Percentiles rank a stretch among this genome's conserved stretches.
Conservation (phyloP, 2,797 vertebrate species). For the Sparus aurata region DNA sequence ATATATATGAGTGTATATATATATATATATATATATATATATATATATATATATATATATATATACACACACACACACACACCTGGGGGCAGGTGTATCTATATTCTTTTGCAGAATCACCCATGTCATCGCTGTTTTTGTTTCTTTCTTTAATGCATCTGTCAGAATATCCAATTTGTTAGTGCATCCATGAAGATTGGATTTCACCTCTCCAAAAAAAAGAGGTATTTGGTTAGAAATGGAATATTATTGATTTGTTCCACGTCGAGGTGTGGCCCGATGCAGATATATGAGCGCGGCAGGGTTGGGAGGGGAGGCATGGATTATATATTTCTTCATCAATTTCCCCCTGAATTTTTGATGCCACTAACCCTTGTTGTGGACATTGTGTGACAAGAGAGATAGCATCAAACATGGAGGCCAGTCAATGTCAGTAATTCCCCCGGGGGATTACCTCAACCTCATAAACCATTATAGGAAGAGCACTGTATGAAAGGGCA, state of each 20-base stretch:
- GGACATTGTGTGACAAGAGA: constrained; percentile 62
- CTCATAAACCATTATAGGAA: constrained; percentile 41
- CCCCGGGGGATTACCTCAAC: constrained; percentile 45
- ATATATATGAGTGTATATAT: not conserved
- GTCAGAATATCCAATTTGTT: constrained; percentile 72
- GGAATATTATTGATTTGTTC: constrained; percentile 81
- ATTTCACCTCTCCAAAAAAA: constrained; percentile 72
- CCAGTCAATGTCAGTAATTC: constrained; percentile 20
- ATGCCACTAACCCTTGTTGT: constrained; percentile 73
- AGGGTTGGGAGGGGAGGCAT: constrained; percentile 40
- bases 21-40: not conserved
- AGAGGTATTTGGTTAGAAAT: constrained; percentile 76
- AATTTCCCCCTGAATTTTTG: constrained; percentile 69
- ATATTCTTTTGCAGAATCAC: constrained; percentile 39
- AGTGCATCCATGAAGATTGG: constrained; percentile 70
- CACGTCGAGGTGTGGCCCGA: constrained; percentile 71
- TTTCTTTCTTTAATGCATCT: constrained; percentile 58
- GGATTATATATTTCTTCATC: constrained; percentile 68
- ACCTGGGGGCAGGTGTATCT: not conserved
- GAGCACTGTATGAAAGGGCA: constrained; percentile 16
- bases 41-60: not conserved
- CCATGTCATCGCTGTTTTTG: constrained; percentile 50
- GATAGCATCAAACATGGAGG: constrained; percentile 65
- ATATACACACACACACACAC: too few species aligned
- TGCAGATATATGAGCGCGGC: constrained; percentile 67